Base-by-base conservation (phyloP, 2,797 vertebrate genomes). In the Pipistrellus pipistrellus region DNA sequence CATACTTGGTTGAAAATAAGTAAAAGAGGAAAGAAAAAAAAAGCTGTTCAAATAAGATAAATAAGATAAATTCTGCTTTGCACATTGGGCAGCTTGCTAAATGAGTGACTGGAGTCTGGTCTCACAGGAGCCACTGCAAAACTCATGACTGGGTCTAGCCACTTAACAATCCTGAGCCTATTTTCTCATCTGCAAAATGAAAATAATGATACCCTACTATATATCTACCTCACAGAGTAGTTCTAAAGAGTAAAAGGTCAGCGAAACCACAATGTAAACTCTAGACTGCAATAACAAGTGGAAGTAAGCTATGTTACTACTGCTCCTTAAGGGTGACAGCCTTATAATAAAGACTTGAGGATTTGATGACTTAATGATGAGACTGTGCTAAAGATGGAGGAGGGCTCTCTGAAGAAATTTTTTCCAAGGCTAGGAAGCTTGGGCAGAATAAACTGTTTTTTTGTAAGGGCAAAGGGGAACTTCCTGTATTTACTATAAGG, bases 261-360 rank as follows among this genome's bases (percentile, higher is more conserved):
- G 38, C 48, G 69, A 87, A 96, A 89, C 46, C 88, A 95, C 80
- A 93, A 62, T 85, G 44, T 62, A 87, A 95, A 89, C 27, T 88
- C 83, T 82, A 84, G 90, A 38, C 21, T 55, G 35, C 32, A 87
- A 10, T 57, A 73, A 25, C 41, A 77, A 91, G 13, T 51, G 2
- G 27, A 62, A 62, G 27, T 44, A 90, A 89, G 84, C 41, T 32
- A 20, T 84, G 92, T 82, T 76, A 85, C 53, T 57, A 76, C 32
- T 15, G 15, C 59, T n/a, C n/a, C 69, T 90, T 48, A 81, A 85
- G 25, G 23, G 68, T 81, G 41, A 89, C 21, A 85, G 62, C 15
- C 51, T 77, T 64, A 57, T n/a, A 95, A 46, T 90, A 80, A 95
- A 62, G 62, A 93, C 73, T 30, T 95, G 75, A 90, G 27, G 62